Conservation (phyloP, 2,113 vertebrate species). For the Mustelus asterias region DNA sequence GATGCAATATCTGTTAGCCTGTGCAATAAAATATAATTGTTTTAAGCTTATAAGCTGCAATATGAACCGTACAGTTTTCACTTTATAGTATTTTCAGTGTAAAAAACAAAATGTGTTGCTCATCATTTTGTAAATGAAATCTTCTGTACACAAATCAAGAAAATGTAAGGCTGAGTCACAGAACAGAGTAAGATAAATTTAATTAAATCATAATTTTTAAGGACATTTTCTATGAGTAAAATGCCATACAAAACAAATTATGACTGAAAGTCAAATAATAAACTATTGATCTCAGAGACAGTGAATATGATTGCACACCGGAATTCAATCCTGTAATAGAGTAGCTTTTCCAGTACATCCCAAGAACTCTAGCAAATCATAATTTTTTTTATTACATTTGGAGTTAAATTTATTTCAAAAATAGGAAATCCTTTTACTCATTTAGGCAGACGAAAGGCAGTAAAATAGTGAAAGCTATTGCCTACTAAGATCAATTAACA, state of each 20-base stretch:
- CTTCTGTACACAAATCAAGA: not conserved
- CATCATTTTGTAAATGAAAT: not conserved
- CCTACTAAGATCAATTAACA: constrained; percentile 13
- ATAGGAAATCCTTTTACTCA: not conserved
- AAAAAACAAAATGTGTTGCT: not conserved
- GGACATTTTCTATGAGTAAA: constrained; percentile 10
- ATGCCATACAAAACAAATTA: constrained; percentile 7
- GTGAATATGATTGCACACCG: not conserved
- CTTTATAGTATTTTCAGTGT: not conserved
- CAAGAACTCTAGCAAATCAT: not conserved
- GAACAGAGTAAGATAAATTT: not conserved
- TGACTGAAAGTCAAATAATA: not conserved
- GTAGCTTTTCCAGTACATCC: not conserved
- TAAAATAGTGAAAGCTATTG: not conserved
- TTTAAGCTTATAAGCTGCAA: not conserved
- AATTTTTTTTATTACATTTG: constrained; percentile 3
- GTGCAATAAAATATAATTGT: not conserved
- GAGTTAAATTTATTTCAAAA: constrained; percentile 14
- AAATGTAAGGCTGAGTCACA: not conserved
- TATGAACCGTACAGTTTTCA: not conserved
- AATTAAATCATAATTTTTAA: constrained; percentile 20
- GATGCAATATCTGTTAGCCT: not conserved
- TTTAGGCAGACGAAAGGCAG: not conserved
- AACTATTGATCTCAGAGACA: not conserved
- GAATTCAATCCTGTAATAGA: not conserved